A percentile compares a stretch with the other conserved stretches of the same genome.
Evolutionary conservation across 2,797 vertebrate species (phyloP).

Genomic region (Helarctos malayanus): DNA sequence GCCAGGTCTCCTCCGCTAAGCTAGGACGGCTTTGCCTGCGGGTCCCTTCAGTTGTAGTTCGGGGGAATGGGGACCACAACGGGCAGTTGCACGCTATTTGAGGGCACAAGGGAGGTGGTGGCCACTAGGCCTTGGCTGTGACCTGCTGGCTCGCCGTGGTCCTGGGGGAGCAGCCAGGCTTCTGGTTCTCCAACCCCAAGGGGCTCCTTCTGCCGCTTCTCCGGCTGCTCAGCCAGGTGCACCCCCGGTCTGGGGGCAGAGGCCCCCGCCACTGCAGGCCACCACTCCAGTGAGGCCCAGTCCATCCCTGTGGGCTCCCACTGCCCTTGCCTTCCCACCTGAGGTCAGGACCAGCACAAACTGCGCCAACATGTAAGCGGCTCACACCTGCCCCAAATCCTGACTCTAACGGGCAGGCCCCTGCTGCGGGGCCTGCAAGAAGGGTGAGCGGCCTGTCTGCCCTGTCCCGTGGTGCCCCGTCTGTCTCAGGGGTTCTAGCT

Average conservation of each 20-base stretch:
- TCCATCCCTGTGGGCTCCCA: not conserved
- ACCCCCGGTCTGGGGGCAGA: rapidly evolving
- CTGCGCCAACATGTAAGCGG: not conserved
- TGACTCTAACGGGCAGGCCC: rapidly evolving
- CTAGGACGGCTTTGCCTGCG: rapidly evolving
- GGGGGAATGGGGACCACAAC: rapidly evolving
- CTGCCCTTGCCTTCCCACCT: not conserved
- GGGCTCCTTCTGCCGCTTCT: too few species aligned
- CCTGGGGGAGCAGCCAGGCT: not conserved
- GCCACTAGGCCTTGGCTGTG: not conserved
- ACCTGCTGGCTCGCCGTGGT: rapidly evolving
- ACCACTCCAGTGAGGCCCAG: not conserved
- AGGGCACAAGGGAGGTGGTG: rapidly evolving
- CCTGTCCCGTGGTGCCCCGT: rapidly evolving
- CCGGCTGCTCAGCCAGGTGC: rapidly evolving
- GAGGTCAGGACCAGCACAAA: not conserved
- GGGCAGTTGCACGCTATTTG: rapidly evolving
- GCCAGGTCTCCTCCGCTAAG: not conserved
- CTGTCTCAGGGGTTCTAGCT: rapidly evolving
- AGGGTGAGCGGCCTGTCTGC: rapidly evolving
- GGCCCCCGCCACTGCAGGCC: not conserved
- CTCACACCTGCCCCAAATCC: not conserved
- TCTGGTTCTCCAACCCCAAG: rapidly evolving
- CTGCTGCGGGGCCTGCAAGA: rapidly evolving
- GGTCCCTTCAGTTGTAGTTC: not conserved